These are phyloP conservation scores for Bilobella aurantiaca DNA, from an alignment of 1,140 invertebrate genomes.

Conservation along the genomic window DNA sequence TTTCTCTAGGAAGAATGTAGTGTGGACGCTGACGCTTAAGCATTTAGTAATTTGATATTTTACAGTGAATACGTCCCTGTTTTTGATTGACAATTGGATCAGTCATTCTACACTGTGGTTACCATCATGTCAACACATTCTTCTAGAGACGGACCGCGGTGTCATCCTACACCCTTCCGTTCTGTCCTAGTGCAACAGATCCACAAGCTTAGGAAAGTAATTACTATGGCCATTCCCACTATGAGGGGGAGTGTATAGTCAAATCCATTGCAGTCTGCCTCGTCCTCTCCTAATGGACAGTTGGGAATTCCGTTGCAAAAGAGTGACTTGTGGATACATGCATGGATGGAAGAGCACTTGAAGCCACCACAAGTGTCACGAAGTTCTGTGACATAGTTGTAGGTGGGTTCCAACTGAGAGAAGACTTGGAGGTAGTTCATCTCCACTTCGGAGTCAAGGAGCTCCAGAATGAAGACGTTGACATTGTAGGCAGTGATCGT, in stretches of 20 bases:
- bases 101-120: conserved; percentile 8
- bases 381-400: neutral
- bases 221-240: neutral
- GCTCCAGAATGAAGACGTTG: neutral
- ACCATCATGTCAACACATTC: conserved; percentile 8
- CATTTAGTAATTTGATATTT: no score
- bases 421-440: conserved; percentile 9
- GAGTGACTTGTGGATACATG: conserved; percentile 5
- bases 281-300: conserved; percentile 6
- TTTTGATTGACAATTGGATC: no score
- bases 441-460: neutral
- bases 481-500: neutral
- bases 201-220: neutral
- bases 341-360: conserved; percentile 1
- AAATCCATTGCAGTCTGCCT: neutral
- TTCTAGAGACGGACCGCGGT: neutral
- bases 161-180: conserved; percentile 11
- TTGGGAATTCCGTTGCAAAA: conserved; percentile 3
- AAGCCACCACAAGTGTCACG: conserved; percentile 11
- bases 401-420: neutral
- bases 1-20: no score
- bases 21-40: no score
- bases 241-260: conserved; percentile 6
- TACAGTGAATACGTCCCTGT: no score
- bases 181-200: neutral